These are phyloP conservation scores for Xestia rhomboidea DNA, from an alignment of 2,888 invertebrate genomes.

Conservation along the genomic window DNA sequence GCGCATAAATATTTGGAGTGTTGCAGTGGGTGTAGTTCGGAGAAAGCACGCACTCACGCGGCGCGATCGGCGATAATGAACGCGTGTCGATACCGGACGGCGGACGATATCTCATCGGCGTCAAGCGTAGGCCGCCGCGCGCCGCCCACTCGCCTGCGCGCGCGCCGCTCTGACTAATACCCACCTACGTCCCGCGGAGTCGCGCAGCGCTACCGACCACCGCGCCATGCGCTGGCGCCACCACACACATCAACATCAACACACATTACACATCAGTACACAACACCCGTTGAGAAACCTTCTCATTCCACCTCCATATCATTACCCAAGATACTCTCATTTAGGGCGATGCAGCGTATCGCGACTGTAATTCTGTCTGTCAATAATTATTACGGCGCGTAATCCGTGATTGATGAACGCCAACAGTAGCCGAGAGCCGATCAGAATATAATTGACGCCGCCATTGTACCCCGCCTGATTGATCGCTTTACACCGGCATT, in stretches of 20 bases:
- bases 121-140: constrained; percentile 74
- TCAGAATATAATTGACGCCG: constrained; percentile 82
- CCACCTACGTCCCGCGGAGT: constrained; percentile 63
- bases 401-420: constrained; percentile 87
- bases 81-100: constrained; percentile 72
- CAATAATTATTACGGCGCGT: constrained; percentile 86
- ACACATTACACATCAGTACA: constrained; percentile 36
- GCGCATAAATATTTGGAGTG: constrained; percentile 61
- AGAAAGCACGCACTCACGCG: constrained; percentile 73
- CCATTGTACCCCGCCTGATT: constrained; percentile 81
- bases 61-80: constrained; percentile 68
- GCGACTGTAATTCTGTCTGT: constrained; percentile 79
- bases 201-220: constrained; percentile 53
- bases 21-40: constrained; percentile 75
- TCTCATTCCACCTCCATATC: constrained; percentile 61
- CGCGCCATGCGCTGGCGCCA: constrained; percentile 55
- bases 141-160: constrained; percentile 75
- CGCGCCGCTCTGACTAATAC: constrained; percentile 65
- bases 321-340: constrained; percentile 76
- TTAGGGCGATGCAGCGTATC: constrained; percentile 69
- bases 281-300: constrained; percentile 59
- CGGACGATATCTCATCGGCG: constrained; percentile 73
- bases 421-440: constrained; percentile 82
- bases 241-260: constrained; percentile 46
- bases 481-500: constrained; percentile 73